phyloP scores from a whole-genome alignment of 2,113 vertebrate genomes.

The Arizona elegans region DNA sequence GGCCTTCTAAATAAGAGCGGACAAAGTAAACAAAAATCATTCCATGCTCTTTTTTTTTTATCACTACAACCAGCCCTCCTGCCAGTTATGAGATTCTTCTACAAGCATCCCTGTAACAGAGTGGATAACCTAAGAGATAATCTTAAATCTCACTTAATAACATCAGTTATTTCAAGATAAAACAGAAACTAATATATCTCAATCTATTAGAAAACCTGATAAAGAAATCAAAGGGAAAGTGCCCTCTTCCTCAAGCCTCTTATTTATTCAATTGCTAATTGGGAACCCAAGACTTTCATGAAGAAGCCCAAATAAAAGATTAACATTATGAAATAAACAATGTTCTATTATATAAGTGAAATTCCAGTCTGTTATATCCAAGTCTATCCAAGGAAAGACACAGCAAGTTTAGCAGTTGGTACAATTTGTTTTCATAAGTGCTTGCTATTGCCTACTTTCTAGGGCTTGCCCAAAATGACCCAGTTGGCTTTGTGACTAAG shows the following conservation, averaged over 20 bases:
- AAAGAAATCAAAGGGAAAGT: background rate
- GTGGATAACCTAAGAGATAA: background rate
- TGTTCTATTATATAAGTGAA: background rate
- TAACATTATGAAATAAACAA: background rate
- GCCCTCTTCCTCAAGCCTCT: background rate
- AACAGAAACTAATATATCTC: background rate
- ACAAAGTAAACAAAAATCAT: background rate
- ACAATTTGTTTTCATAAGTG: no score
- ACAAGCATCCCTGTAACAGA: background rate
- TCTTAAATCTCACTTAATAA: background rate
- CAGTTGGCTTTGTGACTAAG: background rate
- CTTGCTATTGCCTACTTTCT: background rate
- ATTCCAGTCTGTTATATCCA: background rate
- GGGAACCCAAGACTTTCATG: background rate
- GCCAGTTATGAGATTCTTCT: background rate
- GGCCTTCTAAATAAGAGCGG: background rate
- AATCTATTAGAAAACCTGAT: background rate
- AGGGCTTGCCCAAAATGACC: background rate
- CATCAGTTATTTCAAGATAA: background rate
- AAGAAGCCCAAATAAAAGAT: background rate
- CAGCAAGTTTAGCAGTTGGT: background rate
- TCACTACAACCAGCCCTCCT: background rate
- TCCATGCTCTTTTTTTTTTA: background rate
- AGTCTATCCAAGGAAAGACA: background rate
- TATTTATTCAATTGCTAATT: background rate